These are phyloP conservation scores for Agrotis puta DNA, from an alignment of 2,888 invertebrate species.

Conservation along the genomic window DNA sequence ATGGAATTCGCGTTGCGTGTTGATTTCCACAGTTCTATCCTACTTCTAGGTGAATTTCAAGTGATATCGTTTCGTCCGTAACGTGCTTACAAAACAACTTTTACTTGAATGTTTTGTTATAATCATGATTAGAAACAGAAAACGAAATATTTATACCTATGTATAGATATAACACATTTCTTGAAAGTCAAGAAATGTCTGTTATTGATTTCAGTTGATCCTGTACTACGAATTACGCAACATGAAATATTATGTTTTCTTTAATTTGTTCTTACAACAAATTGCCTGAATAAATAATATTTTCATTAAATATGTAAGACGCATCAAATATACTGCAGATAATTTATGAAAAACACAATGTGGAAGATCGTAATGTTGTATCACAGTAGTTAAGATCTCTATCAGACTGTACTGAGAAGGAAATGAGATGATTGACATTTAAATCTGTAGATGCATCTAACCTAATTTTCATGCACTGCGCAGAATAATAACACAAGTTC, in stretches of 20 bases:
- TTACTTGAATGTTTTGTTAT: slow-evolving; percentile 1
- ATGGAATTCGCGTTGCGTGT: slow-evolving; percentile 30
- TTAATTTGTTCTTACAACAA: not conserved
- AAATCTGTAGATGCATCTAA: slow-evolving; percentile 25
- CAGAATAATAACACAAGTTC: slow-evolving; percentile 15
- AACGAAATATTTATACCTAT: no score
- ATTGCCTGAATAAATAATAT: not conserved
- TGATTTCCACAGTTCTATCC: slow-evolving; percentile 29
- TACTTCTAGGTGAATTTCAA: slow-evolving; percentile 20
- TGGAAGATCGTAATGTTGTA: not conserved
- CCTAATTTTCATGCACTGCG: slow-evolving; percentile 10
- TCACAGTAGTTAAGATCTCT: slow-evolving; percentile 2
- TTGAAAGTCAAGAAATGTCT: no score
- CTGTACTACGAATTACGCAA: not conserved
- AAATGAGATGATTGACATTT: slow-evolving; percentile 35
- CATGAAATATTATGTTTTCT: not conserved
- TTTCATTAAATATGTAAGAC: not conserved
- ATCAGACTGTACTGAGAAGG: slow-evolving; percentile 1
- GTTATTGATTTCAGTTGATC: no score
- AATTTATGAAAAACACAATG: not conserved
- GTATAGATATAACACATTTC: no score
- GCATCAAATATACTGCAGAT: not conserved
- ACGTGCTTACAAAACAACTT: slow-evolving; percentile 11
- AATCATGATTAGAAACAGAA: not conserved
- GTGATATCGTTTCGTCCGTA: slow-evolving; percentile 24